phyloP scores from a whole-genome alignment of 2,888 invertebrate species.

The Agriotes lineatus region DNA sequence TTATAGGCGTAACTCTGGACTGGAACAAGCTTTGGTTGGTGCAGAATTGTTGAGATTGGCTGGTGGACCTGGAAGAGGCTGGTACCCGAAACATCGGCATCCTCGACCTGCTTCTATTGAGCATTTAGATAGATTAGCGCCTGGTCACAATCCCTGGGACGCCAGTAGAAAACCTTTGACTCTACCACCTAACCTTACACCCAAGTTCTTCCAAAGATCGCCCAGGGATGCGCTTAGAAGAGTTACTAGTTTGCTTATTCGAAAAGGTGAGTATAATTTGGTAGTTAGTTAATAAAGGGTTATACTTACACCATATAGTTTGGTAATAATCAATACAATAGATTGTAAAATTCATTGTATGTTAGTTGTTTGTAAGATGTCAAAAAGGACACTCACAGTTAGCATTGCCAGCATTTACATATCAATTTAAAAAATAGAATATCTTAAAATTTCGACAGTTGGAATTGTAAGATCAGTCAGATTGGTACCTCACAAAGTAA shows the following conservation, averaged over 20 bases:
- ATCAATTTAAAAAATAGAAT: too few species aligned
- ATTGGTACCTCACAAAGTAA: too few species aligned
- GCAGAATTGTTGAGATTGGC: conserved; percentile 84
- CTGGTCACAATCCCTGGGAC: conserved; percentile 68
- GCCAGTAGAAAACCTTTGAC: conserved; percentile 84
- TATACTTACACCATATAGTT: too few species aligned
- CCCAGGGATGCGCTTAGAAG: conserved; percentile 88
- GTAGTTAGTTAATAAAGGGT: too few species aligned
- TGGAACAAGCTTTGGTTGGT: conserved; percentile 73
- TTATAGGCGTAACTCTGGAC: conserved; percentile 56
- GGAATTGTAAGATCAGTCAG: too few species aligned
- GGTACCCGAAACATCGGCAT: conserved; percentile 83
- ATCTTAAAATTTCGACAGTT: too few species aligned
- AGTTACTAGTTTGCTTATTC: conserved; percentile 89
- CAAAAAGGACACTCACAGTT: too few species aligned
- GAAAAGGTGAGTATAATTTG: conserved; percentile 68
- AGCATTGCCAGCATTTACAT: too few species aligned
- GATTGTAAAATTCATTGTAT: too few species aligned
- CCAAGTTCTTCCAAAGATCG: conserved; percentile 91
- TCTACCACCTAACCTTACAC: conserved; percentile 89
- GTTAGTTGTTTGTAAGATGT: too few species aligned
- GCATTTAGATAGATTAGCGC: conserved; percentile 82
- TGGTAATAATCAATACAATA: too few species aligned
- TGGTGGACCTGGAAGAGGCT: conserved; percentile 86
- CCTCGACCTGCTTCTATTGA: conserved; percentile 84